Conservation (phyloP, 2,113 vertebrate genomes). For the Anarrhichthys ocellatus region DNA sequence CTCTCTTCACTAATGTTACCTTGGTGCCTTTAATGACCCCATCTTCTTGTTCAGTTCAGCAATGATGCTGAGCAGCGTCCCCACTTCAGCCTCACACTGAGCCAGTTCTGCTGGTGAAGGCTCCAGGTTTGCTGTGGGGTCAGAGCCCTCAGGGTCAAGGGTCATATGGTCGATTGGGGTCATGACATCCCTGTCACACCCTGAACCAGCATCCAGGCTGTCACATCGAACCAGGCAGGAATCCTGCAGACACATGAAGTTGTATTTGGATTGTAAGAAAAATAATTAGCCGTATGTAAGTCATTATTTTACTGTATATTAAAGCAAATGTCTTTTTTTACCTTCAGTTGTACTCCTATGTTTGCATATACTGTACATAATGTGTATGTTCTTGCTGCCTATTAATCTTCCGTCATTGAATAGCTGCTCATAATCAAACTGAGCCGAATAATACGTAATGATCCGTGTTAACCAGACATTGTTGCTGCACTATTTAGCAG, state of each 20-base stretch:
- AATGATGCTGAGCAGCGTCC: constrained; percentile 72
- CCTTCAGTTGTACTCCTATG: background rate
- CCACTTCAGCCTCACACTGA: constrained; percentile 77
- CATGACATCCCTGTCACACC: constrained; percentile 52
- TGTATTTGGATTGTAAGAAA: background rate
- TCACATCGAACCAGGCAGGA: constrained; percentile 63
- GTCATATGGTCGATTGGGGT: constrained; percentile 20
- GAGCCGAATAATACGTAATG: background rate
- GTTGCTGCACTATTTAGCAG: constrained; percentile 52
- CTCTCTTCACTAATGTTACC: constrained; percentile 53
- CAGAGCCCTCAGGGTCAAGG: constrained; percentile 53
- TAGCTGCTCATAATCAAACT: background rate
- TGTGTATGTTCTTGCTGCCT: background rate
- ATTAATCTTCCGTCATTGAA: background rate
- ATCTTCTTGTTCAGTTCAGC: constrained; percentile 80
- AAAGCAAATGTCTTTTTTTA: background rate
- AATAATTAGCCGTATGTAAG: background rate
- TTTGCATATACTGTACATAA: background rate
- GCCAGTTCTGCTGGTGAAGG: constrained; percentile 78
- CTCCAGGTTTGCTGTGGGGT: constrained; percentile 49
- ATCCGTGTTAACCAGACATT: constrained; percentile 35
- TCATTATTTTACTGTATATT: background rate
- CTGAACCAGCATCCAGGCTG: constrained; percentile 63
- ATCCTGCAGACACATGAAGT: constrained; percentile 52
- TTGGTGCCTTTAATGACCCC: constrained; percentile 78